Percentiles rank a stretch among this genome's conserved stretches.
Evolutionary conservation across 2,888 invertebrate species (phyloP).

Genomic region (Apocheima hispidaria): DNA sequence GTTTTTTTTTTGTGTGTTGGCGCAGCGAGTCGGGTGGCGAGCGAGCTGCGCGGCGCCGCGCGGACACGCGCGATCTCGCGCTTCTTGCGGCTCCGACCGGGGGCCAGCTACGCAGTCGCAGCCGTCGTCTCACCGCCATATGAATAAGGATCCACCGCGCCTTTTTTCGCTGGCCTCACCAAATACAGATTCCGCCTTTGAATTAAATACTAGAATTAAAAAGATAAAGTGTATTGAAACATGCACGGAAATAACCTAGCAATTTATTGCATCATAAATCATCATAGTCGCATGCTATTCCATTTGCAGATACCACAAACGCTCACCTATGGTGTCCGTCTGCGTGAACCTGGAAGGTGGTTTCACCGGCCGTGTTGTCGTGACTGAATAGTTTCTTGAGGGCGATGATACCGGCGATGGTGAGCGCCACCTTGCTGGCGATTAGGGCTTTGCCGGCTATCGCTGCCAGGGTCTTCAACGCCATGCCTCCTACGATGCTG

Average conservation of each 20-base stretch:
- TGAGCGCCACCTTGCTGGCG: slow-evolving; percentile 90
- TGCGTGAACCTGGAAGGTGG: slow-evolving; percentile 89
- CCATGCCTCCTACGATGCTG: slow-evolving; percentile 89
- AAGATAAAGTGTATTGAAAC: slow-evolving; percentile 50
- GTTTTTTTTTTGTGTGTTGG: slow-evolving; percentile 71
- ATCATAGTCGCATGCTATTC: neutral
- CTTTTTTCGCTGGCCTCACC: slow-evolving; percentile 85
- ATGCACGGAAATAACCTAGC: neutral
- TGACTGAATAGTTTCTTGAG: slow-evolving; percentile 90
- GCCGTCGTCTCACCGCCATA: slow-evolving; percentile 81
- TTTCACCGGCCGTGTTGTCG: slow-evolving; percentile 87
- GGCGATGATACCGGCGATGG: slow-evolving; percentile 90
- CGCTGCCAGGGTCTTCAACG: slow-evolving; percentile 89
- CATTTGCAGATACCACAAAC: neutral
- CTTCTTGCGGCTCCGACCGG: slow-evolving; percentile 28
- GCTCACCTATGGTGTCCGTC: slow-evolving; percentile 88
- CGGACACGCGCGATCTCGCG: slow-evolving; percentile 15
- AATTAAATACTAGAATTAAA: slow-evolving; percentile 86
- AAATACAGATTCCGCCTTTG: slow-evolving; percentile 88
- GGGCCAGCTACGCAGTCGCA: slow-evolving; percentile 60
- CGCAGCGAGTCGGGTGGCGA: slow-evolving; percentile 49
- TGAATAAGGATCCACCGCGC: slow-evolving; percentile 86
- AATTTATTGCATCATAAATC: neutral
- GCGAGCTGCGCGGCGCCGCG: slow-evolving; percentile 19
- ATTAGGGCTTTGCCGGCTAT: slow-evolving; percentile 91